Base-by-base conservation (phyloP, 2,888 invertebrate genomes). In the Phlogophora meticulosa region DNA sequence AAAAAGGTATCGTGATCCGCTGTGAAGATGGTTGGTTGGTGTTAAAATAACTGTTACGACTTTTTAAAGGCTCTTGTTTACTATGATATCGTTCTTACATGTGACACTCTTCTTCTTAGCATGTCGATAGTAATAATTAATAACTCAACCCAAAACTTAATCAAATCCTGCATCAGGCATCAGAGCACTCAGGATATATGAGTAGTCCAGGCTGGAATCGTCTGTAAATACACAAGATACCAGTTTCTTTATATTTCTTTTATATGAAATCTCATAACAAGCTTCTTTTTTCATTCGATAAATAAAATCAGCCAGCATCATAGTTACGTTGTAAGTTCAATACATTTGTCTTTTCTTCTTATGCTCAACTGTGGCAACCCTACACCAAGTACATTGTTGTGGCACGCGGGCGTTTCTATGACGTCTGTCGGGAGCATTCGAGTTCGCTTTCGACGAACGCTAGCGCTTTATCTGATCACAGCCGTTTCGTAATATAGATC, bases 391-490 rank as follows among this genome's bases (percentile, higher is more conserved):
- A 72, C 64, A 78, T 69, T 76, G 79, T 77, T 78, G 69, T 81
- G 78, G 78, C 72, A 66, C 68, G 67, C 81, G 76, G 80, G 77
- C 80, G 78, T 80, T 82, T 79, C 77, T 81, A 80, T 83, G 87
- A 88, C 86, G 86, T 86, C 85, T 81, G 72, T 87, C 91, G 88
- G 87, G 85, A 88, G 88, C 84, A 84, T 83, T 73, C 77, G 80
- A 81, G 79, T 86, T 90, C 88, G 86, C 90, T 90, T 90, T 91
- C 91, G 86, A 86, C 83, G 84, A 82, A 83, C 84, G 80, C 85
- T 87, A 85, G 85, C 87, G 76, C 83, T 86, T 90, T 94, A 94
- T 95, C 94, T 91, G 93, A 94, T 94, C 89, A 66, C 59, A 81
- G 66, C 72, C 66, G 84, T 94, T 93, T 91, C 91, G 91, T 91